Evolutionary conservation across 2,797 vertebrate genomes (phyloP).

Genomic region (Austrolebias charrua): DNA sequence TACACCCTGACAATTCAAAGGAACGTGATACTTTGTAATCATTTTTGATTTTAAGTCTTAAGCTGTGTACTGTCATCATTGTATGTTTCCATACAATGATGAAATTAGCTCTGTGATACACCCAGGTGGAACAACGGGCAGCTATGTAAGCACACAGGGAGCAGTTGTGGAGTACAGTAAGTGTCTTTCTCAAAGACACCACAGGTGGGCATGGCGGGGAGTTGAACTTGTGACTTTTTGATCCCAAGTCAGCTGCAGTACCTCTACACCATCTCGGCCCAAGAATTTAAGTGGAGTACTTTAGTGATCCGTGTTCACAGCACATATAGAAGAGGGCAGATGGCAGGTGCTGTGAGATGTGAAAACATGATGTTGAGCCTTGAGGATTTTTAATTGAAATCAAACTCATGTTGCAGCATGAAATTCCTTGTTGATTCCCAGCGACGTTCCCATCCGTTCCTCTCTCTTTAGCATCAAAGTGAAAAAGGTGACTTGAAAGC

Average conservation of each 20-base stretch:
- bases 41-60: conserved; percentile 25
- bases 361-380: conserved; percentile 19
- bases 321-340: conserved; percentile 5
- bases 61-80: conserved; percentile 4
- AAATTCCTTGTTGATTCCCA: conserved; percentile 15
- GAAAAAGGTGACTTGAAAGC: neutral
- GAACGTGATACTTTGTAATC: conserved; percentile 24
- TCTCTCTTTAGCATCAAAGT: neutral
- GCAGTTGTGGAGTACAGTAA: no score
- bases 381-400: conserved; percentile 34
- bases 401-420: conserved; percentile 18
- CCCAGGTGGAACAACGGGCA: no score
- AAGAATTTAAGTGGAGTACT: conserved; percentile 11
- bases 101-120: no score
- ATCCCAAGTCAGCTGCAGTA: no score
- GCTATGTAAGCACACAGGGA: no score
- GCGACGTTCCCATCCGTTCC: conserved; percentile 13
- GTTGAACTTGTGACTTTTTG: no score
- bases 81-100: no score
- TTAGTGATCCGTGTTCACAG: conserved; percentile 22
- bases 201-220: no score
- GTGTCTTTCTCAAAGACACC: no score
- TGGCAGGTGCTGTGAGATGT: conserved; percentile 8
- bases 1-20: conserved; percentile 18
- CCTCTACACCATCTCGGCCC: no score